These are phyloP conservation scores for Leptinotarsa undecemlineata DNA, from an alignment of 1,140 invertebrate species.

Conservation along the genomic window DNA sequence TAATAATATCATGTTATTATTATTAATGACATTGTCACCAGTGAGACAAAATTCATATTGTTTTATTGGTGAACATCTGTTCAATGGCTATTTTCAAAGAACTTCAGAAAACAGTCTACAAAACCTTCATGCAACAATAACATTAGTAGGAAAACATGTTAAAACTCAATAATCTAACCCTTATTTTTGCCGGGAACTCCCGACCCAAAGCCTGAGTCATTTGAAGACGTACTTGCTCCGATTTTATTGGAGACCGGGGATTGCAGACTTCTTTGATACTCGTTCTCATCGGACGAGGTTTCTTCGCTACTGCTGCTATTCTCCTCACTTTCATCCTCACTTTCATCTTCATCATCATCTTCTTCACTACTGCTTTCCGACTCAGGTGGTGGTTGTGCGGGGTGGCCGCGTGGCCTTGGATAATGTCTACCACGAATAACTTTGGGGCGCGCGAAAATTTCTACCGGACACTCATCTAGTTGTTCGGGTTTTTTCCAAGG, in stretches of 20 bases:
- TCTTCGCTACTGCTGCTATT: not conserved
- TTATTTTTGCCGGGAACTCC: constrained; percentile 54
- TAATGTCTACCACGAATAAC: constrained; percentile 49
- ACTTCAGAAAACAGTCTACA: too few species aligned
- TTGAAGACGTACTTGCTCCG: constrained; percentile 63
- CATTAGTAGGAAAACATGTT: not conserved
- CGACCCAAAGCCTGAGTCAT: constrained; percentile 66
- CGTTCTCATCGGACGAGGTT: constrained; percentile 28
- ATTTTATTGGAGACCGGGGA: constrained; percentile 44
- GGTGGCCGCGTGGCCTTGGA: constrained; percentile 38
- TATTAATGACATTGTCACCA: too few species aligned
- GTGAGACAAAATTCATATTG: too few species aligned
- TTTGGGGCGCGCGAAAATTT: constrained; percentile 53
- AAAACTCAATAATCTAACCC: constrained; percentile 45
- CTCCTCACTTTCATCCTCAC: constrained; percentile 14
- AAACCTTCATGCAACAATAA: too few species aligned
- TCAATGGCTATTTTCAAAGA: too few species aligned
- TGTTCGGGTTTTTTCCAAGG: constrained; percentile 52
- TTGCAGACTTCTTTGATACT: constrained; percentile 43
- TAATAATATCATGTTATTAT: too few species aligned
- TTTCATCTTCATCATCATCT: constrained; percentile 37
- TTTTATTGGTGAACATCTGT: too few species aligned
- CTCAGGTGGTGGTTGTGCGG: constrained; percentile 2
- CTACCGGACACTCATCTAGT: constrained; percentile 48
- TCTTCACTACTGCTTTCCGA: constrained; percentile 28